Conservation (phyloP, 1,140 invertebrate genomes). For the Agrypnia vestita region DNA sequence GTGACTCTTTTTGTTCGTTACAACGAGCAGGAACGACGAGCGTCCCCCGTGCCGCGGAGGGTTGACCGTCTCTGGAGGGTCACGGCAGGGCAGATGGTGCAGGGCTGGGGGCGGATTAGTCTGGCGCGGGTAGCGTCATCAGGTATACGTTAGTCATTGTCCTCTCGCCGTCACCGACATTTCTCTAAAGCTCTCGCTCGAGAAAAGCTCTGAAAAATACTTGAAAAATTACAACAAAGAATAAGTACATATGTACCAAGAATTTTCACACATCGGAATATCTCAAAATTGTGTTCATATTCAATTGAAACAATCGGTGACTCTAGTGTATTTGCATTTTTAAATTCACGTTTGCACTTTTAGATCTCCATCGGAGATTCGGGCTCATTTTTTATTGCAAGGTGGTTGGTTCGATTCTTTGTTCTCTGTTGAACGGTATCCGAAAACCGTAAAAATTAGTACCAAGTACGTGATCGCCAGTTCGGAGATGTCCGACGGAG, state of each 20-base stretch:
- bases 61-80: constrained; percentile 27
- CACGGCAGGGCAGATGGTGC: constrained; percentile 31
- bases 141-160: constrained; percentile 27
- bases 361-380: too few species aligned
- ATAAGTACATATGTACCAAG: too few species aligned
- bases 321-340: constrained; percentile 9
- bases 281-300: too few species aligned
- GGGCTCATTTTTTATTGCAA: neutral
- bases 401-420: neutral
- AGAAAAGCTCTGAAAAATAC: neutral
- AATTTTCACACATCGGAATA: too few species aligned
- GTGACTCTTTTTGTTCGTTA: too few species aligned
- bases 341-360: constrained; percentile 2
- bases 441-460: constrained; percentile 43
- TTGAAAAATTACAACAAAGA: neutral
- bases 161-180: neutral
- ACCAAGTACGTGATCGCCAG: constrained; percentile 50
- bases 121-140: constrained; percentile 10
- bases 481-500: constrained; percentile 50
- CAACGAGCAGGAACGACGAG: too few species aligned
- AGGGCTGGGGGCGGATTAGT: constrained; percentile 24
- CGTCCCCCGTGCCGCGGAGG: neutral
- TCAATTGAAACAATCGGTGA: neutral
- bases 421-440: constrained; percentile 5
- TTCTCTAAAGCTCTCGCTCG: neutral